These are phyloP conservation scores for Cecropterus lyciades DNA, from an alignment of 1,140 invertebrate species.

Conservation along the genomic window DNA sequence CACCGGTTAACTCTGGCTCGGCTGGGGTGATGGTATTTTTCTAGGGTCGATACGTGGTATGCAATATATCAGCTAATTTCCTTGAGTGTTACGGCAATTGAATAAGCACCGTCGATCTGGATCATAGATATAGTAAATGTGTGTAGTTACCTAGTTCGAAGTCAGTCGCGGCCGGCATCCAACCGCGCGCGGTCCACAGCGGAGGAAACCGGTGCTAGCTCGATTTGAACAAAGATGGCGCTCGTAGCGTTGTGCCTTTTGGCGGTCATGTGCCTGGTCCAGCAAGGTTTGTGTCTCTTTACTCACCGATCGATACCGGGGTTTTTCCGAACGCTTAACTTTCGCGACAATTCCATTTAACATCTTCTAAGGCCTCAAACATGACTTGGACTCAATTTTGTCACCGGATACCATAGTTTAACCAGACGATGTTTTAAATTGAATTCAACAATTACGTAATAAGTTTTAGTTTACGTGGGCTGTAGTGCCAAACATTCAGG, in stretches of 20 bases:
- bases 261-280: conserved; percentile 69
- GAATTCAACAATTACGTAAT: neutral
- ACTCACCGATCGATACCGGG: conserved; percentile 19
- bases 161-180: conserved; percentile 48
- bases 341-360: neutral
- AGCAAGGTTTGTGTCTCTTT: conserved; percentile 69
- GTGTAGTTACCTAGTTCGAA: conserved; percentile 41
- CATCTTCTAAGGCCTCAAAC: neutral
- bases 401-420: neutral
- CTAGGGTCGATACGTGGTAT: conserved; percentile 23
- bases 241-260: conserved; percentile 56
- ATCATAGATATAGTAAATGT: conserved; percentile 55
- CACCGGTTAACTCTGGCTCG: conserved; percentile 3
- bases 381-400: conserved; percentile 14
- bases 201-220: conserved; percentile 52
- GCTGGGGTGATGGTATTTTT: conserved; percentile 6
- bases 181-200: conserved; percentile 49
- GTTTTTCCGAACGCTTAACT: neutral
- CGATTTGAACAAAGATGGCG: conserved; percentile 54
- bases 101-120: conserved; percentile 57
- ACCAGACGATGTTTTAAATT: neutral
- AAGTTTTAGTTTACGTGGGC: neutral
- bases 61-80: conserved; percentile 57
- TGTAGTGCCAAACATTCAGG: neutral
- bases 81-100: conserved; percentile 62